Base-by-base conservation (phyloP, 2,888 invertebrate genomes). In the Parnassius orleans region DNA sequence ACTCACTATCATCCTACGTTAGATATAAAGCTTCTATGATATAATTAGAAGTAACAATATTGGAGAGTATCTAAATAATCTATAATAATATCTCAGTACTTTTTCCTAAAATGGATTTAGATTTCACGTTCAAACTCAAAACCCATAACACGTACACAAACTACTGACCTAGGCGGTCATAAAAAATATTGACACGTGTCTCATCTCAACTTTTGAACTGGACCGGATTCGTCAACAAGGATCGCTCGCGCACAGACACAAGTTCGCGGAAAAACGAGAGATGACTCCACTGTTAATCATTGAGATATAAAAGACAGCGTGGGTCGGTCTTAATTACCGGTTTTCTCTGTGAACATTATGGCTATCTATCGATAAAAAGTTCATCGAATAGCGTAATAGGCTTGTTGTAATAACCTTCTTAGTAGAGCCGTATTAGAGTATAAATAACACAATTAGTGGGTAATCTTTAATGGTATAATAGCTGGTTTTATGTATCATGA, bases 361-460 rank as follows among this genome's bases (percentile, higher is more conserved):
- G 56, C 56, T 46, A 54, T 47, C 43, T 9, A 10, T 11, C 43
- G 51, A 58, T 59, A 59, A 62, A 62, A 62, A 54, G 10, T 47
- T 59, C 56, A 63, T 50, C 51, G 19, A 10, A 52, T 19, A 43
- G 43, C n/a, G 11, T 55, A 55, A 58, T 63, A 47, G 63, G 46
- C 47, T 53, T 43, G 51, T 52, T 46, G 46, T 53, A 63, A 52
- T 42, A 55, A 55, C 47, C 42, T 63, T 44, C 63, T 47, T 52
- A 60, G 51, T 33, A 50, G 15, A 24, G 46, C 47, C 44, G 53
- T 51, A 68, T 74, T 65, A 67, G 65, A 66, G 65, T 71, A 70
- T 70, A 74, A 74, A 74, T 75, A 70, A 74, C 66, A 69, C 70
- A 75, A 77, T 78, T 76, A 77, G 72, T 70, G 63, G 60, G 60